Evolutionary conservation across 2,113 vertebrate genomes (phyloP).

Genomic region (Pteronura brasiliensis): DNA sequence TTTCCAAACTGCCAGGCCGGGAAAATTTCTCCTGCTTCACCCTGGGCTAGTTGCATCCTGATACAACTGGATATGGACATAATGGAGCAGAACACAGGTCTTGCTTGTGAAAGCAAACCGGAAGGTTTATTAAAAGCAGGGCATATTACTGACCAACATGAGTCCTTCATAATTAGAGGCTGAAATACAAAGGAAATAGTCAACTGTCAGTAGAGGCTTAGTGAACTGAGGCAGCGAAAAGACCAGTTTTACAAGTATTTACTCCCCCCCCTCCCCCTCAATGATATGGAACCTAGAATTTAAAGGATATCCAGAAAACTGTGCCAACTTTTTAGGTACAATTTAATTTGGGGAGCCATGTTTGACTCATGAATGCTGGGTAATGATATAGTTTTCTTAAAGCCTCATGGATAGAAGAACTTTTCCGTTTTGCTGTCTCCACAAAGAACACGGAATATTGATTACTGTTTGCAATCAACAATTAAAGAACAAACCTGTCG

Average conservation of each 20-base stretch:
- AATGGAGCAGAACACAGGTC: not conserved
- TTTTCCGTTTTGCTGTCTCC: not conserved
- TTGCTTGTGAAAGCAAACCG: not conserved
- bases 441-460: not conserved
- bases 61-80: not conserved
- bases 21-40: not conserved
- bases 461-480: conserved; percentile 1
- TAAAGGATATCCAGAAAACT: not conserved
- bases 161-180: not conserved
- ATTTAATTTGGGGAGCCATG: not conserved
- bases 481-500: conserved; percentile 87
- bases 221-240: not conserved
- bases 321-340: not conserved
- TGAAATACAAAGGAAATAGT: not conserved
- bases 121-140: not conserved
- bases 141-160: not conserved
- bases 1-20: not conserved
- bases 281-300: not conserved
- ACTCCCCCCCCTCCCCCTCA: accelerated
- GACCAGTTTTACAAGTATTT: not conserved
- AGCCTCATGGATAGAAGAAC: not conserved
- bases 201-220: not conserved
- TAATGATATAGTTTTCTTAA: not conserved
- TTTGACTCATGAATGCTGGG: not conserved
- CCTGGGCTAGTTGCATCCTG: not conserved